phyloP scores from a whole-genome alignment of 53 echinoderm and acorn worm genomes.

The Mesocentrotus franciscanus region DNA sequence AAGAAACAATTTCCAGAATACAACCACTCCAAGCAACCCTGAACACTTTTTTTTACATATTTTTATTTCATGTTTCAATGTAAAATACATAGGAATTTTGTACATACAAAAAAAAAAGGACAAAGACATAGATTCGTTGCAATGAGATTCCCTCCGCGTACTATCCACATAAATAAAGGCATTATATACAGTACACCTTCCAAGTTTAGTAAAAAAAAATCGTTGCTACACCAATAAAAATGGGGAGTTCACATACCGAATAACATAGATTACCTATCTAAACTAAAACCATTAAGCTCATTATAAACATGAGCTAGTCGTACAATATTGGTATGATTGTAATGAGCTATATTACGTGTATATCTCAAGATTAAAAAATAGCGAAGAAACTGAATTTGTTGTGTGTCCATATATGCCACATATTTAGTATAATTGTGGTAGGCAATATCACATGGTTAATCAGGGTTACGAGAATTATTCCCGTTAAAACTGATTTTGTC shows the following conservation, averaged over 20 bases:
- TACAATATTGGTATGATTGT: background rate
- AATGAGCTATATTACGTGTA: background rate
- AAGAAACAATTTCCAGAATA: background rate
- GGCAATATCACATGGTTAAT: too few relatives aligned
- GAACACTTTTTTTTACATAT: background rate
- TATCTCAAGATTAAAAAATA: background rate
- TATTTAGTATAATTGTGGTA: too few relatives aligned
- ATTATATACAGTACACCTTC: background rate
- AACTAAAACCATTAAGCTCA: background rate
- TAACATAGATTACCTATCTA: background rate
- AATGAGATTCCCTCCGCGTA: background rate
- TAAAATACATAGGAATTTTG: slow-evolving; percentile 49
- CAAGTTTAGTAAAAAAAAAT: background rate
- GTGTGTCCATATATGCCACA: too few relatives aligned
- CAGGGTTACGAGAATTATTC: too few relatives aligned
- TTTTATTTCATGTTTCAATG: slow-evolving; percentile 65
- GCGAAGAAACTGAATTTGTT: background rate
- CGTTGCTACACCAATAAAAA: background rate
- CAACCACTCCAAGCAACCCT: background rate
- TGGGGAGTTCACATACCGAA: background rate
- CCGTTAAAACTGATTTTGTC: too few relatives aligned
- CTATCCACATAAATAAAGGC: background rate
- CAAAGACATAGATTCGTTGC: background rate
- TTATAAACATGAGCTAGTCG: background rate
- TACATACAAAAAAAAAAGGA: slow-evolving; percentile 45